Conservation (phyloP, 64 coral and sea anemone species). For the Stichodactyla helianthus region DNA sequence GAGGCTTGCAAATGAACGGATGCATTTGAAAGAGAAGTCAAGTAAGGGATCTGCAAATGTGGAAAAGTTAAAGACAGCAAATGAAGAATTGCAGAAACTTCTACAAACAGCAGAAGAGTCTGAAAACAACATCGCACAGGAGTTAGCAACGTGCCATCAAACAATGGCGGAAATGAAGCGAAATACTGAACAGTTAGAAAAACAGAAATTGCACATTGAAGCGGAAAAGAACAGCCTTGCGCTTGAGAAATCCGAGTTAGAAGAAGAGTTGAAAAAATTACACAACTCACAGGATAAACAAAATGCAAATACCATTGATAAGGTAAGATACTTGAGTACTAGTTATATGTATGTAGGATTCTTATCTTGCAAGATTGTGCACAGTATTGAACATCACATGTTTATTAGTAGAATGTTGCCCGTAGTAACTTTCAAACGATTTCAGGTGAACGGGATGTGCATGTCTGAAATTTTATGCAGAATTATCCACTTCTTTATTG, state of each 20-base stretch:
- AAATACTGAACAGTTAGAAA: conserved; percentile 63
- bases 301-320: conserved; percentile 7
- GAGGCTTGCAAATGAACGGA: conserved; percentile 53
- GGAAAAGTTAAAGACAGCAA: conserved; percentile 60
- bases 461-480: too few species aligned
- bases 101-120: conserved; percentile 83
- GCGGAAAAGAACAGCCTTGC: conserved; percentile 46
- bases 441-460: too few species aligned
- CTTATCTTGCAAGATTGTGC: not conserved
- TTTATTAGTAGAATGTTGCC: too few species aligned
- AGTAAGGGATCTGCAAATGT: conserved; percentile 21
- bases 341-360: not conserved
- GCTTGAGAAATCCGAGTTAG: conserved; percentile 56
- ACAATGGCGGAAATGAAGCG: conserved; percentile 55
- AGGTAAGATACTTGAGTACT: not conserved
- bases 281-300: conserved; percentile 28
- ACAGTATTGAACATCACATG: not conserved
- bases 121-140: conserved; percentile 67
- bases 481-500: too few species aligned
- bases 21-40: conserved; percentile 66
- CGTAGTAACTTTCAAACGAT: too few species aligned
- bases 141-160: conserved; percentile 48
- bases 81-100: conserved; percentile 68
- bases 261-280: conserved; percentile 63
- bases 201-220: conserved; percentile 45